Evolutionary conservation across 1,140 invertebrate genomes (phyloP).

Genomic region (Propsilocerus akamusi): DNA sequence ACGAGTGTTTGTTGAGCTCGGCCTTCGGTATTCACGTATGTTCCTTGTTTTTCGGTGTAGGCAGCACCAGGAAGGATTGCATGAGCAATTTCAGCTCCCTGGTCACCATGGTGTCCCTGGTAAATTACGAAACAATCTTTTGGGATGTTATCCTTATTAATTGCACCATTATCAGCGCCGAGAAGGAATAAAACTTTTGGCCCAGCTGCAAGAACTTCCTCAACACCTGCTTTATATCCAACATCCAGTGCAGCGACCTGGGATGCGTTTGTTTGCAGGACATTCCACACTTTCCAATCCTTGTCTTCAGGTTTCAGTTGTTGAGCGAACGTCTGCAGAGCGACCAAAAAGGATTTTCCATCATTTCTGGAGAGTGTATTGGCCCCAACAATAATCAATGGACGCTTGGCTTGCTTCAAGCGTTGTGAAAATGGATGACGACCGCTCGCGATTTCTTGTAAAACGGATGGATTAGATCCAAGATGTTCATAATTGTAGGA

Average conservation of each 20-base stretch:
- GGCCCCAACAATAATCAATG: constrained; percentile 82
- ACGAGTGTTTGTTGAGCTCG: constrained; percentile 81
- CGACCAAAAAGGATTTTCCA: constrained; percentile 54
- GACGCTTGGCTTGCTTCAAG: constrained; percentile 63
- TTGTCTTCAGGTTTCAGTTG: constrained; percentile 21
- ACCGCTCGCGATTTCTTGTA: constrained; percentile 55
- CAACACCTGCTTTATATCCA: constrained; percentile 71
- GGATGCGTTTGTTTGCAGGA: constrained; percentile 75
- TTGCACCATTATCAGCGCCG: constrained; percentile 75
- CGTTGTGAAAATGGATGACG: constrained; percentile 56
- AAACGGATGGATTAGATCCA: constrained; percentile 51
- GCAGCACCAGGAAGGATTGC: constrained; percentile 90
- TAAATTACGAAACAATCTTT: constrained; percentile 81
- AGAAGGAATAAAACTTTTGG: constrained; percentile 78
- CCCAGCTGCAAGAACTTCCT: constrained; percentile 37
- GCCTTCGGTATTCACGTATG: constrained; percentile 95
- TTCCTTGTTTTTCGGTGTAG: constrained; percentile 95
- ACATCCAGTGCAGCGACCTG: constrained; percentile 94
- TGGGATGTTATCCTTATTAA: constrained; percentile 60
- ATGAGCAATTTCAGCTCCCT: constrained; percentile 83
- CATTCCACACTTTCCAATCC: constrained; percentile 64
- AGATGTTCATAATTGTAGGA: constrained; percentile 88
- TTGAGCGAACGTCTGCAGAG: constrained; percentile 51
- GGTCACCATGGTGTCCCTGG: constrained; percentile 94
- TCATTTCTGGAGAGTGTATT: constrained; percentile 63